phyloP scores from a whole-genome alignment of 2,888 invertebrate species.

The Drosophila setosimentum region DNA sequence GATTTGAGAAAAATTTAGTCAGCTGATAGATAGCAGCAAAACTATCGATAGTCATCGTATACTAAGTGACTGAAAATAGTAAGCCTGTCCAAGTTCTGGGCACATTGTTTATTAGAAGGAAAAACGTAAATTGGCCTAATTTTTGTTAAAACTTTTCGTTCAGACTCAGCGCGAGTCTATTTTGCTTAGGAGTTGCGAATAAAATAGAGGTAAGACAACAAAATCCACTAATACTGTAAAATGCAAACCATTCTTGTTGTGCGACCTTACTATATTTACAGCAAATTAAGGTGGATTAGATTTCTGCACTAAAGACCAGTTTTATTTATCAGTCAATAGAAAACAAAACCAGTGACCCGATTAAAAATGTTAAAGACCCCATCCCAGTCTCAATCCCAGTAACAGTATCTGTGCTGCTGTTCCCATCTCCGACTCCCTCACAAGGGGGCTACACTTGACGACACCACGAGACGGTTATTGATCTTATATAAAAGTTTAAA shows the following conservation, averaged over 20 bases:
- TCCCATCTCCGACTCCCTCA: not conserved
- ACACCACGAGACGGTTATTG: conserved; percentile 17
- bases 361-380: not conserved
- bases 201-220: conserved; percentile 22
- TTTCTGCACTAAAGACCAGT: not conserved
- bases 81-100: not conserved
- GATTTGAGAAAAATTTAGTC: not conserved
- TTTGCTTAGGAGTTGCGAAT: conserved; percentile 3
- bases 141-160: conserved; percentile 26
- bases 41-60: conserved; percentile 25
- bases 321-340: not conserved
- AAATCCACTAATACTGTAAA: not conserved
- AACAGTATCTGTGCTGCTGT: not conserved
- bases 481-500: conserved; percentile 56
- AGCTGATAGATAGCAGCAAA: not conserved
- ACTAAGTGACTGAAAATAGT: not conserved
- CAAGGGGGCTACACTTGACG: conserved; percentile 3
- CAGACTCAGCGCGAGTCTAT: conserved; percentile 9
- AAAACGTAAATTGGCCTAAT: conserved; percentile 47
- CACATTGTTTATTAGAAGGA: conserved; percentile 35
- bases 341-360: not conserved
- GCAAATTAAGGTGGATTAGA: not conserved
- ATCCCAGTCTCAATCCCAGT: not conserved
- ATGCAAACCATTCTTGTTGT: not conserved
- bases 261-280: not conserved